Evolutionary conservation across 1,140 invertebrate species (phyloP).

Genomic region (Drosophila sulfurigaster): DNA sequence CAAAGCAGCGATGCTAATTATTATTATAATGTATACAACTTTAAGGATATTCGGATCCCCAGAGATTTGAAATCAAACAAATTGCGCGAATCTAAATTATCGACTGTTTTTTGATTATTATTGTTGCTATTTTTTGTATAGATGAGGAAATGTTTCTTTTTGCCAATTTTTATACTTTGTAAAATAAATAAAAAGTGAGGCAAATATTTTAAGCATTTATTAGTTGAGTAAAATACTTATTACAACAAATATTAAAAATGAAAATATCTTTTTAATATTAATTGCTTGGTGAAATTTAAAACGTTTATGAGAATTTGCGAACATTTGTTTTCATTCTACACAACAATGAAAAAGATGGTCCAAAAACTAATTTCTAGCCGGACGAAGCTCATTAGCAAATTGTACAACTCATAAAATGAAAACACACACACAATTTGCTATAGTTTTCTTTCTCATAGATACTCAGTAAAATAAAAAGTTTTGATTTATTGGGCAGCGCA

Average conservation of each 20-base stretch:
- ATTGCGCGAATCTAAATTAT: no score
- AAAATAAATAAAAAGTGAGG: no score
- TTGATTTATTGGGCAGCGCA: constrained; percentile 22
- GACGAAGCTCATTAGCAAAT: constrained; percentile 58
- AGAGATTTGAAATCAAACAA: no score
- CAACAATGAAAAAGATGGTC: constrained; percentile 11
- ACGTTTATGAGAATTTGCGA: constrained; percentile 43
- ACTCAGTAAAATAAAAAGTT: constrained; percentile 5
- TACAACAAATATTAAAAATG: not conserved
- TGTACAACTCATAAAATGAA: constrained; percentile 37
- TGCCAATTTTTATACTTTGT: no score
- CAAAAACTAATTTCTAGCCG: constrained; percentile 41
- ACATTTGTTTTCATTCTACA: constrained; percentile 38
- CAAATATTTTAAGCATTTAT: not conserved
- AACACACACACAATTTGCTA: constrained; percentile 9
- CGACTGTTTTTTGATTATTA: no score
- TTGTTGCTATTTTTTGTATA: no score
- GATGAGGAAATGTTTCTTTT: no score
- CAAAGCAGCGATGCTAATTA: no score
- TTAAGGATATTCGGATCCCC: no score
- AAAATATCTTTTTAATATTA: constrained; percentile 24
- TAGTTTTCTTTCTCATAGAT: not conserved
- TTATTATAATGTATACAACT: no score
- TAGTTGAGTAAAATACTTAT: not conserved
- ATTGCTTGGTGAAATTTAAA: not conserved